Conservation (phyloP, 2,797 vertebrate species). For the Enteromius trimaculatus region DNA sequence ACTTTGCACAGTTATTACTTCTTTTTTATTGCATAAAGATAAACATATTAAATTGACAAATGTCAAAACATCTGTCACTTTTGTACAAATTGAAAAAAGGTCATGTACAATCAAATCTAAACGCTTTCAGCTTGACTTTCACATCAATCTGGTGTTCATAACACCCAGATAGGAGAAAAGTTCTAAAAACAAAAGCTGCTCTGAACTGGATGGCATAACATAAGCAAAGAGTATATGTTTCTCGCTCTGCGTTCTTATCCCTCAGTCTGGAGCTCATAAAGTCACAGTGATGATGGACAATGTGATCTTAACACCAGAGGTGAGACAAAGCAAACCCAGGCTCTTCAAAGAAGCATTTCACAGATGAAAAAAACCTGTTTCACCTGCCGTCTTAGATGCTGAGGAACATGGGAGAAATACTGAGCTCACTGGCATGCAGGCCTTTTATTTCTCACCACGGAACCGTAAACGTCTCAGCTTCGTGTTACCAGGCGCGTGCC, state of each 20-base stretch:
- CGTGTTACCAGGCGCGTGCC: slow-evolving; percentile 47
- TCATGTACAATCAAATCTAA: background rate
- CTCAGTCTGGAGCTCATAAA: slow-evolving; percentile 41
- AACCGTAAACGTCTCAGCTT: slow-evolving; percentile 46
- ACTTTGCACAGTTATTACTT: background rate
- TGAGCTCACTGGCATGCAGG: slow-evolving; percentile 42
- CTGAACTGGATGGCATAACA: slow-evolving; percentile 16
- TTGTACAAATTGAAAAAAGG: slow-evolving; percentile 1
- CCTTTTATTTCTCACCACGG: slow-evolving; percentile 38
- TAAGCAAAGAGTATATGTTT: slow-evolving; percentile 27
- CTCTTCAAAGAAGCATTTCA: slow-evolving; percentile 50
- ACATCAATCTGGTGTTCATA: background rate
- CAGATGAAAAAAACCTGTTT: slow-evolving; percentile 49
- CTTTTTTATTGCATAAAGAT: background rate
- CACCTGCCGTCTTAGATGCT: slow-evolving; percentile 47
- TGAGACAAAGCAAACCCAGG: slow-evolving; percentile 32
- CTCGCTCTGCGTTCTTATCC: background rate
- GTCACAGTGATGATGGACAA: slow-evolving; percentile 12
- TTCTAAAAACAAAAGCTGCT: slow-evolving; percentile 14
- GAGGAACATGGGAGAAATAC: slow-evolving; percentile 31
- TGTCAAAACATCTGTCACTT: background rate
- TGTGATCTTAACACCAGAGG: slow-evolving; percentile 41
- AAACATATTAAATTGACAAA: background rate
- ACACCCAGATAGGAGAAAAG: background rate
- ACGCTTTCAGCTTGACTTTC: background rate